A percentile compares a stretch with the other conserved stretches of the same genome.
Evolutionary conservation across 2,113 vertebrate species (phyloP).

Genomic region (Reinhardtius hippoglossoides): DNA sequence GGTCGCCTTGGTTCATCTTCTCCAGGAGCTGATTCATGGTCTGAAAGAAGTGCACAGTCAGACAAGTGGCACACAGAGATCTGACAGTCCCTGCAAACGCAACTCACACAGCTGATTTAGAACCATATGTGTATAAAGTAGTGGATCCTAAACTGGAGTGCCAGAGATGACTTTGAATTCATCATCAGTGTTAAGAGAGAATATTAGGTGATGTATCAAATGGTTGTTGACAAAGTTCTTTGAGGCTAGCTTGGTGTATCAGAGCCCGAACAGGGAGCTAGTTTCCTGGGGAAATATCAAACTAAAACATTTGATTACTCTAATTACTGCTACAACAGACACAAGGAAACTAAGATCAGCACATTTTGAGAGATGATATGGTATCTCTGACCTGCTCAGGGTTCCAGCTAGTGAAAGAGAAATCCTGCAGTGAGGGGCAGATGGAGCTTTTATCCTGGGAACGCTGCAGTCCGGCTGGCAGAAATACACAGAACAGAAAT

Average conservation of each 20-base stretch:
- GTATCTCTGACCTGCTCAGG: conserved; percentile 86
- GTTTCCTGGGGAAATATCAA: background rate
- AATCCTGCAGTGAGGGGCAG: conserved; percentile 91
- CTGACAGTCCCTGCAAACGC: too few relatives aligned
- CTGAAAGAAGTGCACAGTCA: conserved; percentile 67
- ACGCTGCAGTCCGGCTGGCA: conserved; percentile 81
- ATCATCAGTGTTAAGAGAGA: too few relatives aligned
- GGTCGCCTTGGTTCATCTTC: conserved; percentile 88
- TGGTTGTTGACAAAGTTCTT: too few relatives aligned
- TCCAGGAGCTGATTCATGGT: conserved; percentile 89
- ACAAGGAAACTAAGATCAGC: background rate
- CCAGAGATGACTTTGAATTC: too few relatives aligned
- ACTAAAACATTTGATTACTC: background rate
- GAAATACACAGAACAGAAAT: conserved; percentile 32
- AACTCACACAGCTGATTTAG: too few relatives aligned
- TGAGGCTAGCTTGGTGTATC: too few relatives aligned
- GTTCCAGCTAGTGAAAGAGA: conserved; percentile 90
- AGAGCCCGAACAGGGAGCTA: too few relatives aligned
- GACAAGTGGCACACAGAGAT: background rate
- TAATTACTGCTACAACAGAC: background rate
- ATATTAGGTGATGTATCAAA: too few relatives aligned
- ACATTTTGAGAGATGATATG: background rate
- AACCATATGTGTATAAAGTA: background rate
- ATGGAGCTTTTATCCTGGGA: conserved; percentile 85
- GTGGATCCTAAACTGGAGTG: too few relatives aligned